Base-by-base conservation (phyloP, 35 echinoderm and acorn worm genomes). In the Ptychodera flava region DNA sequence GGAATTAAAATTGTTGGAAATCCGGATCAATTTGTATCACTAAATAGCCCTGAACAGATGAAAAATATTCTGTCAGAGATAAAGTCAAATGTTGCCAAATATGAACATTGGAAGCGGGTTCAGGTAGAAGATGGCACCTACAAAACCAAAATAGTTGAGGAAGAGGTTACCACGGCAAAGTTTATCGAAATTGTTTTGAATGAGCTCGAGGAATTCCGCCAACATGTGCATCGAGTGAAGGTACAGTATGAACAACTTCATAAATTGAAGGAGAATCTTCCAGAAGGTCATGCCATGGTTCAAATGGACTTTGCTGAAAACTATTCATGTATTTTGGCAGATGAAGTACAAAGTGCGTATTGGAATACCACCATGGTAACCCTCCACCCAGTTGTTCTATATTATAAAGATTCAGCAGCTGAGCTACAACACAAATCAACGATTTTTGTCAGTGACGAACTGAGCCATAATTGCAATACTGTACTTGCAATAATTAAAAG, bases 281-380 rank as follows among this genome's bases (percentile, higher is more conserved):
- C 85, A 37, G 1, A 79, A 91, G 52, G 52, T 87, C 0, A 35
- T 32, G 76, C 45, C 37, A 16, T 91, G 28, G 38, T 94, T 16
- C 89, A 94, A 31, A 94, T 89, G 93, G 89, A 95, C 81, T 91
- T 94, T 80, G 80, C 93, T 27, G 85, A 91, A 81, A 94, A 94
- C 52, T 94, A 91, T 80, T 84, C 83, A 33, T 91, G 93, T 34
- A 37, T 85, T 1, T 75, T 82, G 28, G 30, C 88, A 32, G 93
- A 94, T 36, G 89, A 94, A 35, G 89, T 94, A 12, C 92, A 93
- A 64, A 90, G 88, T 81, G 92, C 88, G 33, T 78, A 93, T 34
- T 93, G 92, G 88, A 93, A 93, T 36, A 84, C 90, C 36, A 33
- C 1, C 22, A 84, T 82, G 53, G 85, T 90, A 29, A 93, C 52